Evolutionary conservation across 2,888 invertebrate genomes (phyloP).

Genomic region (Dyspetes luteomarginatus): DNA sequence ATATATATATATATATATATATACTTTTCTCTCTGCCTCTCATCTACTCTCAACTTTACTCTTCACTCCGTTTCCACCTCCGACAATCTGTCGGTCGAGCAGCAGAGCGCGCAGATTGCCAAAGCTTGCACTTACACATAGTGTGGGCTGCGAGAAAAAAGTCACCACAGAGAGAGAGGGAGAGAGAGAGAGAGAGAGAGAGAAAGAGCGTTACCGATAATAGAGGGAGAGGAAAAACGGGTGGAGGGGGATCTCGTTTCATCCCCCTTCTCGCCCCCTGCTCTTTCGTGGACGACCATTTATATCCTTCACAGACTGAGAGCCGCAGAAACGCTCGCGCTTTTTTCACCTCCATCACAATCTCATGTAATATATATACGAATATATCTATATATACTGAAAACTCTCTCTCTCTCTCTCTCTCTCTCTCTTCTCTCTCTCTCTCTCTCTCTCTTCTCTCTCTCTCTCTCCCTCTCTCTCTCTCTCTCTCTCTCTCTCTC

Average conservation of each 20-base stretch:
- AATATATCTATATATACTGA: background rate
- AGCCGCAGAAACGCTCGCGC: conserved; percentile 21
- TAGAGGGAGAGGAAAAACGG: conserved; percentile 15
- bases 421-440: no score
- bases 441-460: no score
- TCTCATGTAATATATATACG: background rate
- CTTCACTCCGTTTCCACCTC: conserved; percentile 59
- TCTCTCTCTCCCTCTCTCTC: no score
- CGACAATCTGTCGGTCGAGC: conserved; percentile 48
- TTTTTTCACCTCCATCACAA: conserved; percentile 9
- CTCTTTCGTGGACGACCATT: conserved; percentile 45
- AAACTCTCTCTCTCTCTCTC: no score
- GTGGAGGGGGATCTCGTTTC: conserved; percentile 37
- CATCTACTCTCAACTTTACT: conserved; percentile 39
- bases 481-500: no score
- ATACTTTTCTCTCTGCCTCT: conserved; percentile 20
- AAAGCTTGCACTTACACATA: conserved; percentile 53
- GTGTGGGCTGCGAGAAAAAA: conserved; percentile 11
- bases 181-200: background rate
- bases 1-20: conserved; percentile 10
- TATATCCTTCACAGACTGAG: conserved; percentile 48
- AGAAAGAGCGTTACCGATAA: conserved; percentile 7
- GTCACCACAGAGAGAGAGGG: background rate
- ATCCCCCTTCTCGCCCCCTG: conserved; percentile 1
- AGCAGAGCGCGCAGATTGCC: conserved; percentile 30